phyloP scores from a whole-genome alignment of 2,888 invertebrate species.

The Netelia virgata region DNA sequence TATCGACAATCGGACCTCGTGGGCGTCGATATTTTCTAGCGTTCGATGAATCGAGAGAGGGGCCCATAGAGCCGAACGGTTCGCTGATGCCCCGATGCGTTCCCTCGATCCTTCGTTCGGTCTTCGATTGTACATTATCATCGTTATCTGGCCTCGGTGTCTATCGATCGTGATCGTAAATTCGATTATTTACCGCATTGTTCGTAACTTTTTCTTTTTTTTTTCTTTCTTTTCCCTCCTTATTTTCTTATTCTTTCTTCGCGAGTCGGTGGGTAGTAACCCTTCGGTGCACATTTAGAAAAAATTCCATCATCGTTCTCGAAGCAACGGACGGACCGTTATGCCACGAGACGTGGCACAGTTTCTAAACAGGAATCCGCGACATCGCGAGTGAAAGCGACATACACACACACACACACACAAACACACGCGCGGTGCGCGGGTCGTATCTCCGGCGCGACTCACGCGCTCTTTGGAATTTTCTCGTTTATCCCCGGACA shows the following conservation, averaged over 20 bases:
- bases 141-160: not conserved
- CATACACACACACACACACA: constrained; percentile 1
- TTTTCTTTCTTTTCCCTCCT: not conserved
- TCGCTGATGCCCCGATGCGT: not conserved
- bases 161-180: not conserved
- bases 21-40: constrained; percentile 41
- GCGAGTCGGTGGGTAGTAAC: too few species aligned
- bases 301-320: not conserved
- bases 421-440: too few species aligned
- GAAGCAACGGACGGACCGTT: not conserved
- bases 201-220: not conserved
- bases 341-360: constrained; percentile 34
- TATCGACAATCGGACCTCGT: constrained; percentile 10
- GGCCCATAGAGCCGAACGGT: not conserved
- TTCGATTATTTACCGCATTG: not conserved
- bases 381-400: constrained; percentile 52
- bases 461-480: constrained; percentile 22
- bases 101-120: not conserved
- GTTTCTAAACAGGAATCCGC: constrained; percentile 45
- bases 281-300: not conserved
- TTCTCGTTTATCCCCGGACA: constrained; percentile 16
- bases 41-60: constrained; percentile 9
- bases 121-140: not conserved
- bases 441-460: constrained; percentile 20
- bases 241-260: not conserved